phyloP scores from a whole-genome alignment of 2,113 vertebrate genomes.

The Microtus pennsylvanicus region DNA sequence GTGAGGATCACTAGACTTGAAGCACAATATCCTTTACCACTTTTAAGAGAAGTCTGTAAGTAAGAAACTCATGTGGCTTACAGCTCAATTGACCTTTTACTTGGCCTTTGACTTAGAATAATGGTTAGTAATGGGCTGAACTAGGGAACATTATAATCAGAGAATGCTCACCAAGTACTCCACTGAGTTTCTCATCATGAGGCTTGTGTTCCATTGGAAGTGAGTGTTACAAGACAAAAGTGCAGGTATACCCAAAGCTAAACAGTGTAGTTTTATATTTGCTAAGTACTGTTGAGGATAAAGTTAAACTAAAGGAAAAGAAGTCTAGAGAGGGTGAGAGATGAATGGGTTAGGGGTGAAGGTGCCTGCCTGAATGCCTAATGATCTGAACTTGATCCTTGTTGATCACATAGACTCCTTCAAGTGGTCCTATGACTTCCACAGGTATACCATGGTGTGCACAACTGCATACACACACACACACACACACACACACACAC shows the following conservation, averaged over 20 bases:
- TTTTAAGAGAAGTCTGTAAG: not conserved
- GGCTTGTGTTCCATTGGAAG: not conserved
- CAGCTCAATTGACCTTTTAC: not conserved
- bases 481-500: no score
- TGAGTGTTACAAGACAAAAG: not conserved
- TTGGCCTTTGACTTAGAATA: not conserved
- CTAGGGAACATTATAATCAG: not conserved
- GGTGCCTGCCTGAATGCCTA: not conserved
- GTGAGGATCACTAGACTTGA: not conserved
- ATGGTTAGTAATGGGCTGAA: not conserved
- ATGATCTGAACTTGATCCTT: not conserved
- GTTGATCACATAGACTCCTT: not conserved
- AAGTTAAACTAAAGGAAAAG: conserved; percentile 27
- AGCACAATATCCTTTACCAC: not conserved
- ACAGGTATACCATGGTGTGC: not conserved
- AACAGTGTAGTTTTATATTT: not conserved
- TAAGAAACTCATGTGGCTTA: not conserved
- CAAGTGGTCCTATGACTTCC: not conserved
- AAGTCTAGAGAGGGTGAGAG: not conserved
- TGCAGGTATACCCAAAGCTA: not conserved
- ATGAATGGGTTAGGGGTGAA: not conserved
- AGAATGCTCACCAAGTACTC: not conserved
- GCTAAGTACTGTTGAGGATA: conserved; percentile 12
- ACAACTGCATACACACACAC: not conserved
- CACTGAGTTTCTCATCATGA: not conserved